Evolutionary conservation across 2,888 invertebrate species (phyloP), one percentile per base, ranked within the genome.

Genomic region (Dione vanillae): DNA sequence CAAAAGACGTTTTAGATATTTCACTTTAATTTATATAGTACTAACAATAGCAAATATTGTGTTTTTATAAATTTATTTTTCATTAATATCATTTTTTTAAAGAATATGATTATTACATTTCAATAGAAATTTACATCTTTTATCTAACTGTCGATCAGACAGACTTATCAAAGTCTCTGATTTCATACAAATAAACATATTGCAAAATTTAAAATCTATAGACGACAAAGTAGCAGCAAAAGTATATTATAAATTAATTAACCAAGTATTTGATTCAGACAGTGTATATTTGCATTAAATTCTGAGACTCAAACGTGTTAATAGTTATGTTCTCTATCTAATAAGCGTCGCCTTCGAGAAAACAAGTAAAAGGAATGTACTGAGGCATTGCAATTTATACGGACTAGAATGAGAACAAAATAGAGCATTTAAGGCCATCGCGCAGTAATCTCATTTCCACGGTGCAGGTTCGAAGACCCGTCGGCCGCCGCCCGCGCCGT

Each of bases 361-460:
- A 56, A 56, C 16, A 20, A 41, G 72, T 40, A 59, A 71, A 66
- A 69, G 71, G 75, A 71, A 77, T 77, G 70, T 73, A 47, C 70
- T 70, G 65, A 70, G 69, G 71, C 72, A 74, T 71, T 73, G 43
- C 70, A 74, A 80, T 80, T 81, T 79, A 81, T 78, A 73, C 78
- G 77, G 78, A 72, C 80, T 80, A 83, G 81, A 85, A 83, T 81
- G 82, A 88, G 87, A 83, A 85, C 86, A 82, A 87, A 89, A 87
- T 85, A 82, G 56, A 56, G 83, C 84, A 82, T 86, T 81, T 85
- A 84, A 83, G 84, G 82, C 81, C 85, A 83, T 85, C 88, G 88
- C 83, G 88, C 86, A 87, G 86, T 89, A 91, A 90, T 90, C 88
- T 85, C 85, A 89, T 90, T 90, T 90, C 87, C 89, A 90, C 88